Conservation (phyloP, 2,113 vertebrate genomes). For the Rhinichthys klamathensis region DNA sequence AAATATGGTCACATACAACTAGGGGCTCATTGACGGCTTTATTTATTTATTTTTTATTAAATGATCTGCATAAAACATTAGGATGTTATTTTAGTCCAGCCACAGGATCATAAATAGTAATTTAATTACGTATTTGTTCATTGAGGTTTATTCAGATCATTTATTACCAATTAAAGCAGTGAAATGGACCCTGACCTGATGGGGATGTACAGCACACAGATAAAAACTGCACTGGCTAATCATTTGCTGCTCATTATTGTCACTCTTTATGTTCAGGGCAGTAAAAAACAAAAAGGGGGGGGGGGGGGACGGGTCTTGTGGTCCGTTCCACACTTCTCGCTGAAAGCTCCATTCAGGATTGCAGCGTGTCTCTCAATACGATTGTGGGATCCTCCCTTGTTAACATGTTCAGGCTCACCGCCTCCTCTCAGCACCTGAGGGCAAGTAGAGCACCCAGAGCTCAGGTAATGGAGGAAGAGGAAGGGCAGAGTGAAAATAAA, state of each 20-base stretch:
- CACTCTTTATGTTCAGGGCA: not conserved
- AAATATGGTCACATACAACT: not conserved
- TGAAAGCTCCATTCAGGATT: slow-evolving; percentile 16
- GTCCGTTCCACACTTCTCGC: slow-evolving; percentile 2
- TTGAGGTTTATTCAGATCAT: not conserved
- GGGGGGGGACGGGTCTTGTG: not conserved
- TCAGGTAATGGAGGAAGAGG: slow-evolving; percentile 60
- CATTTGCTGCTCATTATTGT: slow-evolving; percentile 9
- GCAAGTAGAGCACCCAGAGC: slow-evolving; percentile 39
- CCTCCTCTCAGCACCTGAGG: slow-evolving; percentile 71
- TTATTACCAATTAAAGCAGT: not conserved
- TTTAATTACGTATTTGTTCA: not conserved
- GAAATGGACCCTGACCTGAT: not conserved
- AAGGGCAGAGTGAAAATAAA: slow-evolving; percentile 74
- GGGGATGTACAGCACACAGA: not conserved
- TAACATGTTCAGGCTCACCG: slow-evolving; percentile 80
- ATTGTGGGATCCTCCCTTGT: slow-evolving; percentile 69
- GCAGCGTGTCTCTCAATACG: slow-evolving; percentile 71
- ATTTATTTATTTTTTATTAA: not conserved
- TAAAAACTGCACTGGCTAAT: not conserved
- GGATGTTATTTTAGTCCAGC: not conserved
- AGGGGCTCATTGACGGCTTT: not conserved
- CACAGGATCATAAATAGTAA: not conserved
- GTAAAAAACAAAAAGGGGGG: not conserved
- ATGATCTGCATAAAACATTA: not conserved